phyloP scores from a whole-genome alignment of 2,797 vertebrate genomes.

The Acanthis flammea region DNA sequence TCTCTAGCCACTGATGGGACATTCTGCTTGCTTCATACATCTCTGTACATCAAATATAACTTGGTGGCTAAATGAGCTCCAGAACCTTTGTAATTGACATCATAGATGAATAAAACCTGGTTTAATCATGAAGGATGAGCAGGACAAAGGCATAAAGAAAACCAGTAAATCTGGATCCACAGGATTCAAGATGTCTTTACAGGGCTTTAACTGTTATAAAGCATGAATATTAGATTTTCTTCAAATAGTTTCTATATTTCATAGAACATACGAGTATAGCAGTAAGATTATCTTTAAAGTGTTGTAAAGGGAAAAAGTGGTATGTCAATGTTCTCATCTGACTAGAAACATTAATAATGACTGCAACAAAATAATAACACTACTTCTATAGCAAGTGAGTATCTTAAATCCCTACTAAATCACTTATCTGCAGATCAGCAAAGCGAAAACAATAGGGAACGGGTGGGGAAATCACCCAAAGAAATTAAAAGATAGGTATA shows the following conservation, averaged over 20 bases:
- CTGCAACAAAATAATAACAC: background rate
- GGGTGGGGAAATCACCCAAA: background rate
- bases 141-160: slow-evolving; percentile 10
- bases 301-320: background rate
- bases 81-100: background rate
- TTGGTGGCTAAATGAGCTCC: background rate
- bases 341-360: background rate
- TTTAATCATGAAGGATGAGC: slow-evolving; percentile 17
- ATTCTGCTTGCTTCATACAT: background rate
- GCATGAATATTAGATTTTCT: background rate
- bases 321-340: background rate
- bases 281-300: background rate
- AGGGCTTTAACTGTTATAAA: background rate
- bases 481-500: background rate
- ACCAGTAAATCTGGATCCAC: background rate
- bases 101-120: background rate
- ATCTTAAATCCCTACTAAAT: background rate
- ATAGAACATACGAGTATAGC: background rate
- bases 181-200: background rate
- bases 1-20: background rate
- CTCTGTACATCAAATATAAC: background rate
- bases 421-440: background rate
- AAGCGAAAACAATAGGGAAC: background rate
- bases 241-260: background rate
- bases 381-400: background rate